Evolutionary conservation across 2,797 vertebrate genomes (phyloP).

Genomic region (Perdix hodgsoniae): DNA sequence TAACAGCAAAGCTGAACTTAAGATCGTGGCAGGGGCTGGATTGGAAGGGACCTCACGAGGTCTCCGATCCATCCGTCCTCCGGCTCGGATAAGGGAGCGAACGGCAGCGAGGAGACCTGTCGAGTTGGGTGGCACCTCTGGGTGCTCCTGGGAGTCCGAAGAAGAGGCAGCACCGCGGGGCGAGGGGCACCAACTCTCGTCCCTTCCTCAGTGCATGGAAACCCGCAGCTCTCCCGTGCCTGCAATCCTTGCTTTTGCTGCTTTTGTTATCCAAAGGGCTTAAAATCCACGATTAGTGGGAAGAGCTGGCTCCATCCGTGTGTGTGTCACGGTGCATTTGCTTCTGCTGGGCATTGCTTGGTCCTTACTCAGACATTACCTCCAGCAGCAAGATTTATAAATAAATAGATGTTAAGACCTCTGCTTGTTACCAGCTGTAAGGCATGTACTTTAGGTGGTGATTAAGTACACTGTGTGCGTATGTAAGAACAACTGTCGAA

Average conservation of each 20-base stretch:
- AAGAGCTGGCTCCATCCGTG: not conserved
- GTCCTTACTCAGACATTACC: not conserved
- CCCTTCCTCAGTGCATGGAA: not conserved
- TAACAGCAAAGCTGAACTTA: not conserved
- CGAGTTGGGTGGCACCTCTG: not conserved
- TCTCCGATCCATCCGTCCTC: not conserved
- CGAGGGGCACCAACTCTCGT: not conserved
- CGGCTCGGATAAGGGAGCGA: not conserved
- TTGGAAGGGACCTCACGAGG: not conserved
- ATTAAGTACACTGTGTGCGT: not conserved
- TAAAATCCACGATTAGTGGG: not conserved
- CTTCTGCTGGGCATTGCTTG: not conserved
- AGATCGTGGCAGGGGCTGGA: not conserved
- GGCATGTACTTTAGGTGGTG: not conserved
- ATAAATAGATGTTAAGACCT: not conserved
- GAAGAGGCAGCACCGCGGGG: not conserved
- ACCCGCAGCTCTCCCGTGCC: not conserved
- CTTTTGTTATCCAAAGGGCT: slow-evolving; percentile 36
- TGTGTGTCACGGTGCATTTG: not conserved
- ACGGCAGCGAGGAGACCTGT: not conserved
- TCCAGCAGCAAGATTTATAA: not conserved
- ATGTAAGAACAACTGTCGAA: not conserved
- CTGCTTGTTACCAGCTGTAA: not conserved
- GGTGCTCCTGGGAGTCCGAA: not conserved
- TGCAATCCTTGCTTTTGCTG: not conserved